Percentiles rank a stretch among this genome's conserved stretches.
Evolutionary conservation across 2,888 invertebrate species (phyloP).

Genomic region (Polylopha cassiicola): DNA sequence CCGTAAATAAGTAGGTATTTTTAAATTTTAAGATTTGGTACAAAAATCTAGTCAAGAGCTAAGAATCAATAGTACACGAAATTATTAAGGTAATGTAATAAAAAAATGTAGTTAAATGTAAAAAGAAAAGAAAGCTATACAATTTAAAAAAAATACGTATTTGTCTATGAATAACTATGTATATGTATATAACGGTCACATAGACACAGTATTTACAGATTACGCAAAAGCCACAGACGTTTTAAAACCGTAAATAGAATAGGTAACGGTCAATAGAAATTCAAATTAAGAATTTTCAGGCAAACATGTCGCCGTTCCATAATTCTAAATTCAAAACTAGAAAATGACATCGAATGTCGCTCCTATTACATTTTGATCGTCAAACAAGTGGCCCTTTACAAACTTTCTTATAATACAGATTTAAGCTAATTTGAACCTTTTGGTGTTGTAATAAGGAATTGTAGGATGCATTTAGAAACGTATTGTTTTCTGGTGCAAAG

Average conservation of each 20-base stretch:
- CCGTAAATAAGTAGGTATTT: no score
- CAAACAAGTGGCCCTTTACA: constrained; percentile 9
- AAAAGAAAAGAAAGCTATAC: no score
- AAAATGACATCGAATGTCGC: constrained; percentile 23
- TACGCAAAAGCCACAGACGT: constrained; percentile 7
- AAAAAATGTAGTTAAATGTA: no score
- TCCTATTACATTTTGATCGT: constrained; percentile 38
- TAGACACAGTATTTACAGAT: constrained; percentile 20
- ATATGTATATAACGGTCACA: no score
- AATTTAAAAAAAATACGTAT: no score
- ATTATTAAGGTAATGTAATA: no score
- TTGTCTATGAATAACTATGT: no score
- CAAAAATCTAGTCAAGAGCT: no score
- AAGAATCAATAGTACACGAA: no score
- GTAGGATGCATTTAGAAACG: not conserved
- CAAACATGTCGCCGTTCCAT: constrained; percentile 45
- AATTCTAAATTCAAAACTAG: constrained; percentile 46
- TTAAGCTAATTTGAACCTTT: constrained; percentile 9
- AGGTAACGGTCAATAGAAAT: constrained; percentile 52
- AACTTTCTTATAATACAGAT: constrained; percentile 16
- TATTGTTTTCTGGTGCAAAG: not conserved
- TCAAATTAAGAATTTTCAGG: constrained; percentile 47
- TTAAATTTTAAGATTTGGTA: no score
- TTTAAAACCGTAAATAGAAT: not conserved
- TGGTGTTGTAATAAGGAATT: not conserved